Evolutionary conservation across 1,140 invertebrate species (phyloP).

Genomic region (Pseudomyrmex sp.): DNA sequence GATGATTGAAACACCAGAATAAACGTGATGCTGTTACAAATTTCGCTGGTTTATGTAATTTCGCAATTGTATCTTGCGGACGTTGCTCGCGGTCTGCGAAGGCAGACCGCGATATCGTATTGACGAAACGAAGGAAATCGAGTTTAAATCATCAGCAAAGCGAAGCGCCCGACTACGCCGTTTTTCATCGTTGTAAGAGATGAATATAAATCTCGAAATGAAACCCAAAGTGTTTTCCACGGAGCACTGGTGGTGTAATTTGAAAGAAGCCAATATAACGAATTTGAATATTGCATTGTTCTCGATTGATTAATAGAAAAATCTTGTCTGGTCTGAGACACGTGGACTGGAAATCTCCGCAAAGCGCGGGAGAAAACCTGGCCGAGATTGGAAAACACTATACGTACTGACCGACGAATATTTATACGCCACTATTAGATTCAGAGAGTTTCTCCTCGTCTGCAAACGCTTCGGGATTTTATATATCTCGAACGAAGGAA

Average conservation of each 20-base stretch:
- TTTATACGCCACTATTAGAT: slow-evolving; percentile 17
- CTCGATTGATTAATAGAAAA: slow-evolving; percentile 38
- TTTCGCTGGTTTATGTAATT: slow-evolving; percentile 14
- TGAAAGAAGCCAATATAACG: slow-evolving; percentile 6
- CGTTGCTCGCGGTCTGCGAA: not conserved
- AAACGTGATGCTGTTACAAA: slow-evolving; percentile 32
- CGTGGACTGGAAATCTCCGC: not conserved
- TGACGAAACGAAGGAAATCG: slow-evolving; percentile 29
- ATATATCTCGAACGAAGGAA: not conserved
- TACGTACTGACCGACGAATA: not conserved
- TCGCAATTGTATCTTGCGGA: slow-evolving; percentile 14
- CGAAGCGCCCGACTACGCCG: not conserved
- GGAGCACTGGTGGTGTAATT: not conserved
- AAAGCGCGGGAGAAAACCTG: not conserved
- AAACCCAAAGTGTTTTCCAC: not conserved
- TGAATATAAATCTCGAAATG: slow-evolving; percentile 21
- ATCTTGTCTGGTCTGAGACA: not conserved
- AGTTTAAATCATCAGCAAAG: slow-evolving; percentile 21
- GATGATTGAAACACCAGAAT: not conserved
- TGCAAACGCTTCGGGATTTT: slow-evolving; percentile 14
- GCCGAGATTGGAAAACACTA: not conserved
- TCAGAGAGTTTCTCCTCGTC: not conserved
- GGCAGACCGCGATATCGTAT: slow-evolving; percentile 8
- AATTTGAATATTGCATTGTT: slow-evolving; percentile 42
- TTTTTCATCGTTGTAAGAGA: not conserved